Evolutionary conservation across 2,888 invertebrate genomes (phyloP).

Genomic region (Metopia argyrocephala): DNA sequence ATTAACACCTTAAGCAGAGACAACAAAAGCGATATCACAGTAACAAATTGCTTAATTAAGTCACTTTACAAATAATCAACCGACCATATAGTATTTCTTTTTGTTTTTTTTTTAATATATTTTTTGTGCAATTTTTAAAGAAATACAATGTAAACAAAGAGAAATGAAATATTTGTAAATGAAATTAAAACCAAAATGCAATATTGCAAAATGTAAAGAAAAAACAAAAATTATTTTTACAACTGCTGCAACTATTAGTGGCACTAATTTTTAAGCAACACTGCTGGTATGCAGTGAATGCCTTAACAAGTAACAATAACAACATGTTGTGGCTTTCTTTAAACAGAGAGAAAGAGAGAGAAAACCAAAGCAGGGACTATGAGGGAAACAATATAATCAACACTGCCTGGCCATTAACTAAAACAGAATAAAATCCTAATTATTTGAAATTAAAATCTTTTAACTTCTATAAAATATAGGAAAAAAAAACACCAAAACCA

Average conservation of each 20-base stretch:
- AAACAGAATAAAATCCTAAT: constrained; percentile 33
- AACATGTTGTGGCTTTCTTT: constrained; percentile 34
- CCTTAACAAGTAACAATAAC: background rate
- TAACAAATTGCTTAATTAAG: background rate
- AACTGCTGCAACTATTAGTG: constrained; percentile 15
- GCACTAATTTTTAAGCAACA: constrained; percentile 1
- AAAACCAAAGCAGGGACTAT: no score
- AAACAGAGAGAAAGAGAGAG: background rate
- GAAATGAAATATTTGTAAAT: constrained; percentile 42
- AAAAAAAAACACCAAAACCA: background rate
- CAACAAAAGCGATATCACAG: background rate
- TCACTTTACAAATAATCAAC: background rate
- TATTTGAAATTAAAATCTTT: constrained; percentile 12
- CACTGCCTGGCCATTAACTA: no score
- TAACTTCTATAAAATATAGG: background rate
- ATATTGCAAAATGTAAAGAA: constrained; percentile 56
- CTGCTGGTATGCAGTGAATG: constrained; percentile 27
- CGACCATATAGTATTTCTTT: background rate
- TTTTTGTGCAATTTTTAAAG: constrained; percentile 19
- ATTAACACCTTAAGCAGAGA: constrained; percentile 9
- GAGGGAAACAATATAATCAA: no score
- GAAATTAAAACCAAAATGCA: constrained; percentile 47
- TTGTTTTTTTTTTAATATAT: no score
- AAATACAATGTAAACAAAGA: constrained; percentile 30
- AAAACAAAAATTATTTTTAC: background rate